Conservation (phyloP, 2,113 vertebrate species). For the Sphyrna mokarran region DNA sequence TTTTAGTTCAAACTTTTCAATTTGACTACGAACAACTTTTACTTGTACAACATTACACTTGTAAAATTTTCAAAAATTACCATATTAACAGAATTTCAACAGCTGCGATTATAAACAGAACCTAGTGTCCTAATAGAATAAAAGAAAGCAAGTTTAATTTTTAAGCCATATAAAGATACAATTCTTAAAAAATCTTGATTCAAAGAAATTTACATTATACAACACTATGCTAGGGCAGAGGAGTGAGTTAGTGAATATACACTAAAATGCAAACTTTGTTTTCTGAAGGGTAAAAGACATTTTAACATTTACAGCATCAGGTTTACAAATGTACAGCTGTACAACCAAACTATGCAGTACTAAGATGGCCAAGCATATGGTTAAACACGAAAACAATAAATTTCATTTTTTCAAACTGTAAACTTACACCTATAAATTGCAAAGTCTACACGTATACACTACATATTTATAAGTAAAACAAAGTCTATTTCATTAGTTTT, state of each 20-base stretch:
- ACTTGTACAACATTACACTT: slow-evolving; percentile 44
- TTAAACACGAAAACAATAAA: slow-evolving; percentile 73
- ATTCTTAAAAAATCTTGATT: slow-evolving; percentile 81
- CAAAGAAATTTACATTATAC: slow-evolving; percentile 98
- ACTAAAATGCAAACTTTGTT: slow-evolving; percentile 88
- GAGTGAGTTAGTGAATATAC: slow-evolving; percentile 85
- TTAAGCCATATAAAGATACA: slow-evolving; percentile 86
- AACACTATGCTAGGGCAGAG: slow-evolving; percentile 84
- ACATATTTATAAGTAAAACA: slow-evolving; percentile 86
- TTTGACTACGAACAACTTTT: slow-evolving; percentile 59
- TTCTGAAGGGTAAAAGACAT: slow-evolving; percentile 86
- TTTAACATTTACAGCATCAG: slow-evolving; percentile 94
- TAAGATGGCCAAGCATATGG: slow-evolving; percentile 89
- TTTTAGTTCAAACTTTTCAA: slow-evolving; percentile 68
- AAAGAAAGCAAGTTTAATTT: slow-evolving; percentile 80
- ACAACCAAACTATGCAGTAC: slow-evolving; percentile 90
- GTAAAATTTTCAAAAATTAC: slow-evolving; percentile 71
- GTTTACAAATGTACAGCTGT: slow-evolving; percentile 99
- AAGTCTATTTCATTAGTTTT: slow-evolving; percentile 70
- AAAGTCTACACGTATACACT: slow-evolving; percentile 88
- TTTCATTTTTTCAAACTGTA: slow-evolving; percentile 71
- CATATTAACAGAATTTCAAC: slow-evolving; percentile 75
- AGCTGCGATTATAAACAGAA: slow-evolving; percentile 86
- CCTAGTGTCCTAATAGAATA: slow-evolving; percentile 74
- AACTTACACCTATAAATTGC: slow-evolving; percentile 80